Evolutionary conservation across 2,888 invertebrate species (phyloP).

Genomic region (Euplexia lucipara): DNA sequence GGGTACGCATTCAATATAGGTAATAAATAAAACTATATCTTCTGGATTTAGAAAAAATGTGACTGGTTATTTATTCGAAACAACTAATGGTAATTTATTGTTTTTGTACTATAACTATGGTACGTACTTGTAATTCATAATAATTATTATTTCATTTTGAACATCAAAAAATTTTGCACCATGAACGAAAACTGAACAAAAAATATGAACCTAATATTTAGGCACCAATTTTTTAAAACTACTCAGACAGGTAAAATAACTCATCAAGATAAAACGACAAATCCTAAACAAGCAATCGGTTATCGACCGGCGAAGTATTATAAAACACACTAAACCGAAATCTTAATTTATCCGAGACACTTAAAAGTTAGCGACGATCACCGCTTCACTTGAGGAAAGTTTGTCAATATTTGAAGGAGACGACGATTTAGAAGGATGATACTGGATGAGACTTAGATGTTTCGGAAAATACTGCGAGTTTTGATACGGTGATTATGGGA

Average conservation of each 20-base stretch:
- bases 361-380: conserved; percentile 71
- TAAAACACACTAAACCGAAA: conserved; percentile 65
- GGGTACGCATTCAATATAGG: too few relatives aligned
- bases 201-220: too few relatives aligned
- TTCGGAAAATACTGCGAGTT: conserved; percentile 8
- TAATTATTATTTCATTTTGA: too few relatives aligned
- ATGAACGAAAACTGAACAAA: too few relatives aligned
- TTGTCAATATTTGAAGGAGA: conserved; percentile 80
- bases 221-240: conserved; percentile 5
- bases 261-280: conserved; percentile 29
- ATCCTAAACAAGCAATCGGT: conserved; percentile 45
- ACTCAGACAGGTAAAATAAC: conserved; percentile 2
- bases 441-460: conserved; percentile 49
- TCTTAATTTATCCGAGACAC: conserved; percentile 78
- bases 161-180: too few relatives aligned
- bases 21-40: too few relatives aligned
- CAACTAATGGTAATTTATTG: too few relatives aligned
- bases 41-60: too few relatives aligned
- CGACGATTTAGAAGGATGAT: conserved; percentile 36
- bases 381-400: conserved; percentile 66
- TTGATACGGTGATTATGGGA: not conserved
- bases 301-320: conserved; percentile 62
- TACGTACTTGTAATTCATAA: too few relatives aligned
- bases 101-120: too few relatives aligned
- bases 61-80: too few relatives aligned